Conservation (phyloP, 2,888 invertebrate species). For the Notodonta ziczac region DNA sequence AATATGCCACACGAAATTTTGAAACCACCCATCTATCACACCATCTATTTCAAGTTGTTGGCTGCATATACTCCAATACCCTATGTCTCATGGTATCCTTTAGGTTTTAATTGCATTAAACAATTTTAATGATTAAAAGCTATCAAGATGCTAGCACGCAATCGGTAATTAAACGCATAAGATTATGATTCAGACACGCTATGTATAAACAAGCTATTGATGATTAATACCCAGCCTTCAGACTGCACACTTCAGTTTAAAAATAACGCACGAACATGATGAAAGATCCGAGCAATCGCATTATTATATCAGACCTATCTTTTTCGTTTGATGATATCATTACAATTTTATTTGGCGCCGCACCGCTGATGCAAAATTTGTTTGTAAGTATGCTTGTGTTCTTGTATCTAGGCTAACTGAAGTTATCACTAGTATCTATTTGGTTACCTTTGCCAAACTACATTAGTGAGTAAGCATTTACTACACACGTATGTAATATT, state of each 20-base stretch:
- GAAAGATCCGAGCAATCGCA: slow-evolving; percentile 36
- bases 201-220: slow-evolving; percentile 22
- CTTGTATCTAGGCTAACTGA: too few species aligned
- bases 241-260: slow-evolving; percentile 36
- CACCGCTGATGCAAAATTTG: neutral
- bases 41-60: too few species aligned
- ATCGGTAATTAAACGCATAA: slow-evolving; percentile 28
- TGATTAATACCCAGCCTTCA: slow-evolving; percentile 36
- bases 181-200: slow-evolving; percentile 31
- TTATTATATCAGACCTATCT: slow-evolving; percentile 26
- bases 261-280: slow-evolving; percentile 35
- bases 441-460: too few species aligned
- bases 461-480: too few species aligned
- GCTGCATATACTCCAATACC: too few species aligned
- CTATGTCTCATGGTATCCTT: too few species aligned
- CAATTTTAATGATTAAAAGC: slow-evolving; percentile 1
- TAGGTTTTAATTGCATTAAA: too few species aligned
- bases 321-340: slow-evolving; percentile 18
- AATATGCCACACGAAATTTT: too few species aligned
- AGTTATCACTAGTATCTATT: too few species aligned
- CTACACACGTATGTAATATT: too few species aligned
- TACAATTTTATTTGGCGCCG: slow-evolving; percentile 2
- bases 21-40: too few species aligned
- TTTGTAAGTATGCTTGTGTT: neutral
- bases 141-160: slow-evolving; percentile 29